A percentile compares a stretch with the other conserved stretches of the same genome.
These are phyloP conservation scores for Bradynema listronoti DNA, from an alignment of 1,140 invertebrate genomes.

Conservation along the genomic window DNA sequence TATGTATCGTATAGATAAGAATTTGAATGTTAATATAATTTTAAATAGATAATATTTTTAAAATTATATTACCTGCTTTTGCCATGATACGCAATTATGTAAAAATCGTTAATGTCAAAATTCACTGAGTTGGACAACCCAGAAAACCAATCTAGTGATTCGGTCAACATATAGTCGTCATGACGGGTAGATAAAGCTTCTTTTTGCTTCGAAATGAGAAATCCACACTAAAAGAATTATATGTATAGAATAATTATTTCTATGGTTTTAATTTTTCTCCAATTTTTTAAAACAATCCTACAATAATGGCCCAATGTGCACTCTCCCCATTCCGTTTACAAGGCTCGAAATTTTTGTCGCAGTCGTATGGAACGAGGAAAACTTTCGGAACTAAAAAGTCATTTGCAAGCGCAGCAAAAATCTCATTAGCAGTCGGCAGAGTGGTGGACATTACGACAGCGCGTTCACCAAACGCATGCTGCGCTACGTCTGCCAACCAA, in stretches of 20 bases:
- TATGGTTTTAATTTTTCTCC: no score
- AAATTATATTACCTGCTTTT: constrained; percentile 38
- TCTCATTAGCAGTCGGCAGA: constrained; percentile 10
- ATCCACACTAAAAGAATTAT: constrained; percentile 24
- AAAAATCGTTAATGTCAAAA: constrained; percentile 11
- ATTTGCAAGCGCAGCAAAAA: constrained; percentile 11
- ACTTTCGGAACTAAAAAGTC: constrained; percentile 7
- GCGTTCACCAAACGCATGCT: constrained; percentile 5
- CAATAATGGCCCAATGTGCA: constrained; percentile 39
- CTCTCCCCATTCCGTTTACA: constrained; percentile 21
- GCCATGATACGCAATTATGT: constrained; percentile 38
- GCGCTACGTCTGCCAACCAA: constrained; percentile 31
- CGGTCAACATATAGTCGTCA: background rate
- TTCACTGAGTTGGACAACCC: background rate
- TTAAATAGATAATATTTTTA: background rate
- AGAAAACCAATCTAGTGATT: constrained; percentile 13
- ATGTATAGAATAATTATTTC: constrained; percentile 10
- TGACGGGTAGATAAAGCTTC: no score
- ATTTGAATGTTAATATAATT: background rate
- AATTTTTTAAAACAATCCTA: constrained; percentile 9
- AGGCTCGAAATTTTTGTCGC: constrained; percentile 43
- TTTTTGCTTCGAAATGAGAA: constrained; percentile 17
- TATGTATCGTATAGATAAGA: background rate
- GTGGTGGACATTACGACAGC: background rate
- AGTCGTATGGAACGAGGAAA: constrained; percentile 38